Evolutionary conservation across 2,113 vertebrate genomes (phyloP), one percentile per base, ranked within the genome.

Genomic region (Oceanodroma tethys): DNA sequence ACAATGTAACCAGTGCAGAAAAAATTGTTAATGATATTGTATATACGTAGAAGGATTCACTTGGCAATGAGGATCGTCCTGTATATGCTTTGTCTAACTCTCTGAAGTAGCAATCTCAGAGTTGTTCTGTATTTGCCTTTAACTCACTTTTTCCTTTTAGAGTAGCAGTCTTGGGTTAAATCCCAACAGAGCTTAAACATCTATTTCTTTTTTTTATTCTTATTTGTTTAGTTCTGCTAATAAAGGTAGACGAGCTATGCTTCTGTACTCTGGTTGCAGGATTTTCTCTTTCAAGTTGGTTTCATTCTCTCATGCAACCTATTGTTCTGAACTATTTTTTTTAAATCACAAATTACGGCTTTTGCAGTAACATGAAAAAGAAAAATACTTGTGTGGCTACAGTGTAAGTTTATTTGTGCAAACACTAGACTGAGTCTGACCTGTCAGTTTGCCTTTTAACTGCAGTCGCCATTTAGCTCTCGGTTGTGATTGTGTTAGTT

Each of bases 401-500:
- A 7, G 18, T 90, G 10, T 63, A 83, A 86, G 83, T 78, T 91
- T 70, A 71, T 95, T 95, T 96, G 58, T 87, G 71, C 48, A 56
- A 84, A 65, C 50, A 38, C 5, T 82, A 40, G 38, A 4, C 58
- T 52, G 72, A 53, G 40, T 67, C 83, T 93, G 86, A 81, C 56
- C 83, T 85, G 34, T 74, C 45, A 67, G 38, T 76, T 93, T 95
- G 59, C 78, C 50, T 97, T 91, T 91, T 66, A 81, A 58, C 70
- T 91, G 62, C 38, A 20, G 79, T 80, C 5, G 7, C 94, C 45
- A 25, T 96, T 89, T 87, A 91, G 87, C 45, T 89, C 78, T 83
- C 7, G 13, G 70, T 65, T 79, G 96, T 85, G 88, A 94, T 93
- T 81, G 48, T 67, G 56, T 87, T 96, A 79, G 96, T 68, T 91